Evolutionary conservation across 2,888 invertebrate genomes (phyloP), one percentile per base, ranked within the genome.

Genomic region (Drosophila leonis): DNA sequence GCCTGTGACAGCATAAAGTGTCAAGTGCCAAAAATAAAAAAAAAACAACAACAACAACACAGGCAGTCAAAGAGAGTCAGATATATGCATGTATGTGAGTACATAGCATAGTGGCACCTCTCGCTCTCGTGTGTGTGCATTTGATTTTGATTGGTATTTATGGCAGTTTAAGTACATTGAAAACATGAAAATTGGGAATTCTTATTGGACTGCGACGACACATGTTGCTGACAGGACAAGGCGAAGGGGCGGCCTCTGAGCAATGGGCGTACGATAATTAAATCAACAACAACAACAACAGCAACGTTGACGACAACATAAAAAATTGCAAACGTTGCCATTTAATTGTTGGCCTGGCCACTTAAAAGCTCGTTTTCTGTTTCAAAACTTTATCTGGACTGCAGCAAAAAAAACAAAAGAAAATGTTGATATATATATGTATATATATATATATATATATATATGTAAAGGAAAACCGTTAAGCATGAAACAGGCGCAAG

Each of bases 81-180:
- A 24, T 35, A 49, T 27, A 46, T 37, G 24, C 24, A 8, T 3
- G 35, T 51, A 31, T n/a, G 27, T 52, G 64, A 51, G 24, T 49
- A 8, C 7, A 20, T 24, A 31, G 12, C 48, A 29, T 31, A 51
- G 13, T 35, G 20, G 0, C 12, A 27, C 6, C 52, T n/a, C 24
- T 13, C 15, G 24, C 6, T 52, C 24, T 20, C 6, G 63, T 57
- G 71, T 59, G 80, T 75, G 84, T 89, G 91, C 90, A 89, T 82
- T 91, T 92, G 92, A 88, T 85, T 91, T 92, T 92, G 92, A 92
- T 92, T 92, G 92, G 91, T 92, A 92, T 92, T 92, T 92, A 92
- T 92, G 86, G 91, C 78, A 65, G 69, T 89, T 87, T 84, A 76
- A 89, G 84, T 73, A 72, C 76, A 69, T 75, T 56, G 74, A 65